Evolutionary conservation across 2,113 vertebrate genomes (phyloP), one percentile per base, ranked within the genome.

Genomic region (Istiophorus platypterus): DNA sequence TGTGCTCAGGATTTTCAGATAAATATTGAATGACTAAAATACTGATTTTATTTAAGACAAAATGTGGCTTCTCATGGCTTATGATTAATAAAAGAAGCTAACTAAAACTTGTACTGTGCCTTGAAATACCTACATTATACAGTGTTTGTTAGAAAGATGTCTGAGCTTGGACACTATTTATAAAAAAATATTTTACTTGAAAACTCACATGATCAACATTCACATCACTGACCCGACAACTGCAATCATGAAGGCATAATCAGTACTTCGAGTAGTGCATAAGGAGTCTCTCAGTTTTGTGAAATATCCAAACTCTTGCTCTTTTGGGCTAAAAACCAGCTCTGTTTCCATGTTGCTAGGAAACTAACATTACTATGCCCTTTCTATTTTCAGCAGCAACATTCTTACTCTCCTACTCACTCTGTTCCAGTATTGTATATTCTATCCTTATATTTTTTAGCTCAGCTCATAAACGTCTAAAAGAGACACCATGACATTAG

Each of bases 1-100:
- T 94, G 86, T 93, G 92, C 95, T 95, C 94, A 95, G 94, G 95
- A 93, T 90, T 94, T 92, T 93, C 64, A 92, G 91, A 93, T 86
- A 77, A 89, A 82, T 89, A 84, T 85, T 77, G 72, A 92, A 80
- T 84, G 63, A 89, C 68, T 85, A 58, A 82, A 80, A 76, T 66
- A 67, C 20, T 77, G 70, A 80, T 74, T 65, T 86, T 89, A 80
- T 82, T 80, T 74, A 65, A 90, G 76, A 87, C 77, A 83, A 83
- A 82, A 66, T 89, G 89, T 91, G 72, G 67, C 71, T 77, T 90
- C 78, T 76, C 61, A 78, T 92, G 81, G 81, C 80, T 84, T 81
- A 87, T 39, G 54, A 91, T 81, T 71, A 95, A 93, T 93, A 92
- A 94, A 94, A 84, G 12, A 78, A 88, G 59, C 51, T 54, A 66